Evolutionary conservation across 2,888 invertebrate species (phyloP), one percentile per base, ranked within the genome.

Genomic region (Lamproptera curius): DNA sequence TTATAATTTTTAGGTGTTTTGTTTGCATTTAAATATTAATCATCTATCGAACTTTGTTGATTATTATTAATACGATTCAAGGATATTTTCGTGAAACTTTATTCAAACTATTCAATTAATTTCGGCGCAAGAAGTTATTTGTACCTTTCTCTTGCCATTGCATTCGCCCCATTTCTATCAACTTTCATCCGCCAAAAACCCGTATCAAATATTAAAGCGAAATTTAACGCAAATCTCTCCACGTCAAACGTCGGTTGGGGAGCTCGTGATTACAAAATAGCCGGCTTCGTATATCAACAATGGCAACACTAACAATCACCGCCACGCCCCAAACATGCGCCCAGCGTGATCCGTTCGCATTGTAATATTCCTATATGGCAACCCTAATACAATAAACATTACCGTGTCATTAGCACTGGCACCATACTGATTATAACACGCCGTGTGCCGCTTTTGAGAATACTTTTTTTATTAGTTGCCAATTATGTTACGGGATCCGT

Each of bases 341-440:
- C 38, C 86, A 80, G 84, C 85, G 68, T 81, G 85, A 78, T 77
- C 77, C 57, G 80, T 84, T 81, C 76, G 70, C 62, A 84, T 80
- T 82, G 73, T 77, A 83, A 82, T 83, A 81, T 76, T 78, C 73
- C 72, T 72, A 57, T 82, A 76, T 76, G 76, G 76, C 72, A 75
- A 73, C 78, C 76, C 82, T 86, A 84, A 85, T 86, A 86, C 80
- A 86, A 86, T 86, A 86, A 85, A 76, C 74, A 77, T 85, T 78
- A 83, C 70, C 76, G 59, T 81, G 73, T 84, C 81, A 87, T 86
- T 87, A 87, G 70, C 73, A 64, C 62, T 61, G 28, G 75, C 82
- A 75, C 74, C 79, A 76, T 70, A 76, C 73, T 75, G 28, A 9
- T 10, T 74, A 70, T 70, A 75, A 74, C 74, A 69, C 81, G 76